Evolutionary conservation across 2,113 vertebrate species (phyloP).

Genomic region (Neomonachus schauinslandi): DNA sequence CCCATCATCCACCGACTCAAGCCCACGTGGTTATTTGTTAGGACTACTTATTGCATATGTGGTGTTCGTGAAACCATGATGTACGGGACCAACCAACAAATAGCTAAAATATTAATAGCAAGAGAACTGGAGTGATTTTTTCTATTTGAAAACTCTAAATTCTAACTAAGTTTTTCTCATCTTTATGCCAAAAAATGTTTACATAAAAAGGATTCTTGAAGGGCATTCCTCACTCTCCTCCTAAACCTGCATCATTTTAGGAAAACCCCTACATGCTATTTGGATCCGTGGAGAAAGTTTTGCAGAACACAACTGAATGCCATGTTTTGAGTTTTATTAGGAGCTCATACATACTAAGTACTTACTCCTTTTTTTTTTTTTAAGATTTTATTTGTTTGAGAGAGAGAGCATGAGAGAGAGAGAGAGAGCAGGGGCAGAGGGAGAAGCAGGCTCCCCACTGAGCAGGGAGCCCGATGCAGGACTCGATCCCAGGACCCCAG

Average conservation of each 20-base stretch:
- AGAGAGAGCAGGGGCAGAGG: background rate
- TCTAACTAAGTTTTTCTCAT: background rate
- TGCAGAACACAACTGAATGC: background rate
- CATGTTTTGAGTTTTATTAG: background rate
- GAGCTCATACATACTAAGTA: background rate
- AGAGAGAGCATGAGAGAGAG: background rate
- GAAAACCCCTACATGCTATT: background rate
- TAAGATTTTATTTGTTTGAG: background rate
- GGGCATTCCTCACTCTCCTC: background rate
- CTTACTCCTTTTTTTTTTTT: background rate
- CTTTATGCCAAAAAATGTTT: background rate
- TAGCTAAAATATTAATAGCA: background rate
- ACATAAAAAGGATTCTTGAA: background rate
- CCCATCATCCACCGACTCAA: rapidly evolving
- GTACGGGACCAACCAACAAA: background rate
- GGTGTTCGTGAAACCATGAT: background rate
- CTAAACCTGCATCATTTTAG: too few relatives aligned
- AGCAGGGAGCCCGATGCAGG: background rate
- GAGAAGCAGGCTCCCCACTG: background rate
- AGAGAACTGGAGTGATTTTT: background rate
- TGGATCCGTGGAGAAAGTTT: background rate
- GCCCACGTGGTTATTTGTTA: background rate
- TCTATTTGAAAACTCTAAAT: background rate
- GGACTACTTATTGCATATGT: background rate
- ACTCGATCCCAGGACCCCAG: background rate